Percentiles rank a stretch among this genome's conserved stretches.
Conservation (phyloP, 1,140 invertebrate genomes). For the Dermatophagoides farinae region DNA sequence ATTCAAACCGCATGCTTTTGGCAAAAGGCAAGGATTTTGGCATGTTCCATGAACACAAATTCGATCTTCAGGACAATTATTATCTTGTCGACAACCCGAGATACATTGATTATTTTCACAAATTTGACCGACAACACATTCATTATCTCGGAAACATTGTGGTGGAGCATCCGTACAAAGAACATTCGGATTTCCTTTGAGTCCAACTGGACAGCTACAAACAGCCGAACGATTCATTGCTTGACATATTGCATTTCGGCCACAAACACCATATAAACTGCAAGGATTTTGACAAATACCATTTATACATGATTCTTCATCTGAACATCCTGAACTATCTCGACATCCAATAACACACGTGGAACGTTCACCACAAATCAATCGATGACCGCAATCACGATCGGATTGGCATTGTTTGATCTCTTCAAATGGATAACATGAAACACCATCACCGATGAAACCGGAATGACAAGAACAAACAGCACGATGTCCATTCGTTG, state of each 20-base stretch:
- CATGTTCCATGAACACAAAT: slow-evolving; percentile 67
- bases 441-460: slow-evolving; percentile 45
- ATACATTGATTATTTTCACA: slow-evolving; percentile 19
- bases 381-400: slow-evolving; percentile 14
- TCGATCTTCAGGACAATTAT: slow-evolving; percentile 60
- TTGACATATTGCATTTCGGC: slow-evolving; percentile 28
- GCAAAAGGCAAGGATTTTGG: slow-evolving; percentile 51
- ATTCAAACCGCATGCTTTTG: slow-evolving; percentile 57
- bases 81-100: slow-evolving; percentile 59
- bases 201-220: slow-evolving; percentile 39
- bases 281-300: slow-evolving; percentile 22
- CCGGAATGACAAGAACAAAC: slow-evolving; percentile 61
- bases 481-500: slow-evolving; percentile 50
- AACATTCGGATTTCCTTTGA: slow-evolving; percentile 36
- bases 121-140: slow-evolving; percentile 19
- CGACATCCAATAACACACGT: slow-evolving; percentile 21
- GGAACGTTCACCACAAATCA: slow-evolving; percentile 20
- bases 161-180: slow-evolving; percentile 33
- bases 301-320: slow-evolving; percentile 21
- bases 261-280: slow-evolving; percentile 21
- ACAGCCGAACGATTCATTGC: slow-evolving; percentile 54
- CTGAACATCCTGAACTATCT: slow-evolving; percentile 18
- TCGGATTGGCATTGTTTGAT: slow-evolving; percentile 13
- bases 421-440: slow-evolving; percentile 24
- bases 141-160: slow-evolving; percentile 18